Evolutionary conservation across 2,888 invertebrate genomes (phyloP).

Genomic region (Nysson spinosus): DNA sequence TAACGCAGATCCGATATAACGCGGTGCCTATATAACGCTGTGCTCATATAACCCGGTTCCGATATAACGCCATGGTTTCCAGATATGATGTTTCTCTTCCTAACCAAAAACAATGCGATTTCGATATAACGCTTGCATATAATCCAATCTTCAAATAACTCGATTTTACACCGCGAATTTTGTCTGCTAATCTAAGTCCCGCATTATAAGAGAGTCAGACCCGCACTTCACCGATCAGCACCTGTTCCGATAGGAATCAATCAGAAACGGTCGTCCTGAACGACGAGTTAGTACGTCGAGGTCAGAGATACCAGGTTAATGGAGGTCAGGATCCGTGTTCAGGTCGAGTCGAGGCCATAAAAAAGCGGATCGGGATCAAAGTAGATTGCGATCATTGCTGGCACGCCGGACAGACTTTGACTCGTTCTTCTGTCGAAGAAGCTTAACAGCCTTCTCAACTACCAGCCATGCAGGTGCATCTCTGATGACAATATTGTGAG

Average conservation of each 20-base stretch:
- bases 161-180: too few species aligned
- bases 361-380: conserved; percentile 66
- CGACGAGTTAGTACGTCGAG: conserved; percentile 34
- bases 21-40: too few species aligned
- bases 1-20: too few species aligned
- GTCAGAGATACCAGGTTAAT: conserved; percentile 63
- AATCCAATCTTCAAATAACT: too few species aligned
- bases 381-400: conserved; percentile 56
- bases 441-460: conserved; percentile 23
- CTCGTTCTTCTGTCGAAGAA: conserved; percentile 31
- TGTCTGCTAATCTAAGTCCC: too few species aligned
- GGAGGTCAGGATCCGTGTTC: conserved; percentile 65
- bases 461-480: conserved; percentile 57
- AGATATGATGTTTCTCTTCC: too few species aligned
- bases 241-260: conserved; percentile 14
- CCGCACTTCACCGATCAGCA: too few species aligned
- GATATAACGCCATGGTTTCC: too few species aligned
- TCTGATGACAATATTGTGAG: conserved; percentile 66
- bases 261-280: neutral
- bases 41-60: too few species aligned
- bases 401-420: conserved; percentile 36
- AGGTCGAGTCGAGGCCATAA: conserved; percentile 51
- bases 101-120: too few species aligned
- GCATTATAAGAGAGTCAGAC: too few species aligned
- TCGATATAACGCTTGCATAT: too few species aligned